Evolutionary conservation across 1,140 invertebrate species (phyloP).

Genomic region (Brachionus rotundiformis): DNA sequence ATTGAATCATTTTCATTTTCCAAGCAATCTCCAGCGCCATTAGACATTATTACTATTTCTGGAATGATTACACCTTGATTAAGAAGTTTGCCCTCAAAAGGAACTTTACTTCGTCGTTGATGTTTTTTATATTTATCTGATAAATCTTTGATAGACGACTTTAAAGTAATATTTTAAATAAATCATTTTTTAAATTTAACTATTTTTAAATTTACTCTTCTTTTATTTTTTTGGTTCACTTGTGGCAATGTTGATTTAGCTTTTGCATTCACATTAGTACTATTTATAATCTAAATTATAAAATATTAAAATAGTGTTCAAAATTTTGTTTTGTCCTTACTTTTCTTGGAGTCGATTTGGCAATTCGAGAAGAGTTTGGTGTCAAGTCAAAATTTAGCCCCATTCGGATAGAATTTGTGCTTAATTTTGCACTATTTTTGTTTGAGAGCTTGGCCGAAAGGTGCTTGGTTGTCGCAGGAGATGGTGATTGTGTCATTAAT

Average conservation of each 20-base stretch:
- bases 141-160: constrained; percentile 1
- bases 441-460: neutral
- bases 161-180: neutral
- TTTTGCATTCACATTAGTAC: neutral
- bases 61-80: neutral
- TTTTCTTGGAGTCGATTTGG: neutral
- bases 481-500: neutral
- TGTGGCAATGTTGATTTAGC: neutral
- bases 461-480: neutral
- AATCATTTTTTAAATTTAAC: neutral
- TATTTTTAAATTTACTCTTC: neutral
- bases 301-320: neutral
- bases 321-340: neutral
- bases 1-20: neutral
- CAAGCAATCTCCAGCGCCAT: neutral
- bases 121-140: constrained; percentile 1
- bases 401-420: neutral
- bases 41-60: neutral
- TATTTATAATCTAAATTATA: neutral
- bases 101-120: constrained; percentile 12
- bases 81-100: neutral
- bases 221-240: neutral
- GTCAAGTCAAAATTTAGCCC: constrained; percentile 1
- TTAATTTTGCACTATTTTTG: neutral
- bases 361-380: neutral